Percentiles rank a stretch among this genome's conserved stretches.
These are phyloP conservation scores for Spinus olivaceus DNA, from an alignment of 2,797 vertebrate species.

Conservation along the genomic window DNA sequence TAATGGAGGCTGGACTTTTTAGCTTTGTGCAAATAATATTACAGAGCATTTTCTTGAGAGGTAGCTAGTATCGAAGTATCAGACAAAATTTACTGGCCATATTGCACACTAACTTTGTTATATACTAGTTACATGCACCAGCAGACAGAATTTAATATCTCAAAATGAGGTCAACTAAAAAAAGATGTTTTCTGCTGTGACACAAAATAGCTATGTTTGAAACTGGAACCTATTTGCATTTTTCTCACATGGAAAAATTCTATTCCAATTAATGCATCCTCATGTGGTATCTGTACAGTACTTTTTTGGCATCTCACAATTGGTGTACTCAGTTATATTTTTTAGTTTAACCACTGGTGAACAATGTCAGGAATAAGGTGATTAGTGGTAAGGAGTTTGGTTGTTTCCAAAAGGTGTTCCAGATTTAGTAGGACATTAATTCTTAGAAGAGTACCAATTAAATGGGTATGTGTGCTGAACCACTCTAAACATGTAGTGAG, in stretches of 20 bases:
- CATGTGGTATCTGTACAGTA: not conserved
- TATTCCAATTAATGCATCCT: not conserved
- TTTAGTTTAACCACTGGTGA: not conserved
- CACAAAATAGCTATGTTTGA: not conserved
- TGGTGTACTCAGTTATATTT: not conserved
- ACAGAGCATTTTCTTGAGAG: not conserved
- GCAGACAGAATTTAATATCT: not conserved
- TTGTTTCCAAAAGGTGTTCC: not conserved
- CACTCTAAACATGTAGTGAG: not conserved
- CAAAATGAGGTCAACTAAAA: not conserved
- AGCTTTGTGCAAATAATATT: not conserved
- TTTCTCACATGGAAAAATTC: not conserved
- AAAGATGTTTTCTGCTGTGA: not conserved
- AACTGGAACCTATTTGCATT: not conserved
- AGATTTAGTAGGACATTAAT: not conserved
- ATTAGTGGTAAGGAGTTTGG: not conserved
- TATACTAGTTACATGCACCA: not conserved
- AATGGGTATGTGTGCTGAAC: not conserved
- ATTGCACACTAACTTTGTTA: not conserved
- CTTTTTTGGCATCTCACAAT: not conserved
- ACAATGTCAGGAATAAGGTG: not conserved
- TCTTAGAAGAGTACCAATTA: not conserved
- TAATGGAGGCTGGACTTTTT: not conserved
- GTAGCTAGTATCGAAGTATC: not conserved
- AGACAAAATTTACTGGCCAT: not conserved